A percentile compares a stretch with the other conserved stretches of the same genome.
Conservation (phyloP, 2,888 invertebrate species). For the Mayetiola destructor region DNA sequence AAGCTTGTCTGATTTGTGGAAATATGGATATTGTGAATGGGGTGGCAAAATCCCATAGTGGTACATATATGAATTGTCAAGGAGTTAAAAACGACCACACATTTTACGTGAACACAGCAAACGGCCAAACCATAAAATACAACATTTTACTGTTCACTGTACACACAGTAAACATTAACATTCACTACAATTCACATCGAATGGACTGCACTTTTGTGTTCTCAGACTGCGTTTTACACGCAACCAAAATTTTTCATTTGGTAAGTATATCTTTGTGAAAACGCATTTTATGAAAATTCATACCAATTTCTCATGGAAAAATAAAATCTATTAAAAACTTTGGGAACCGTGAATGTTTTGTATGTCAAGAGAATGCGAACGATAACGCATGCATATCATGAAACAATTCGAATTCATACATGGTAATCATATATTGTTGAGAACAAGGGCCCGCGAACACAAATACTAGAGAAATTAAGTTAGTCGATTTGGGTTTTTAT, state of each 20-base stretch:
- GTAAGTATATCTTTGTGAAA: too few relatives aligned
- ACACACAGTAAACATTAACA: constrained; percentile 5
- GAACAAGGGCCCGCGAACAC: constrained; percentile 5
- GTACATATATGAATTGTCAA: constrained; percentile 9
- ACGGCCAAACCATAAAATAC: constrained; percentile 11
- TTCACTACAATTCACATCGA: constrained; percentile 5
- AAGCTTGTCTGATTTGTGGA: constrained; percentile 1
- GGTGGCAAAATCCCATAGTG: constrained; percentile 8
- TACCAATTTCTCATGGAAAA: too few relatives aligned
- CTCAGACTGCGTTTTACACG: too few relatives aligned
- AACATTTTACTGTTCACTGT: neutral
- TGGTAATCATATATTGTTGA: constrained; percentile 5
- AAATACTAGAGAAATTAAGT: constrained; percentile 13
- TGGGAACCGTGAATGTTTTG: too few relatives aligned
- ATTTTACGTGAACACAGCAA: constrained; percentile 4
- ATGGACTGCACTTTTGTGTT: too few relatives aligned
- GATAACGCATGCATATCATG: too few relatives aligned
- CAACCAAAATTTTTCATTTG: too few relatives aligned
- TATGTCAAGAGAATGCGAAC: too few relatives aligned
- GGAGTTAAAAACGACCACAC: constrained; percentile 11
- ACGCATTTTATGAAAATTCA: too few relatives aligned
- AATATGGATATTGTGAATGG: neutral
- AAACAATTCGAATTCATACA: too few relatives aligned
- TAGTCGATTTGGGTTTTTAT: constrained; percentile 12
- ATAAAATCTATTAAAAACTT: too few relatives aligned